Evolutionary conservation across 2,888 invertebrate genomes (phyloP), one percentile per base, ranked within the genome.

Genomic region (Phyllotreta cruciferae): DNA sequence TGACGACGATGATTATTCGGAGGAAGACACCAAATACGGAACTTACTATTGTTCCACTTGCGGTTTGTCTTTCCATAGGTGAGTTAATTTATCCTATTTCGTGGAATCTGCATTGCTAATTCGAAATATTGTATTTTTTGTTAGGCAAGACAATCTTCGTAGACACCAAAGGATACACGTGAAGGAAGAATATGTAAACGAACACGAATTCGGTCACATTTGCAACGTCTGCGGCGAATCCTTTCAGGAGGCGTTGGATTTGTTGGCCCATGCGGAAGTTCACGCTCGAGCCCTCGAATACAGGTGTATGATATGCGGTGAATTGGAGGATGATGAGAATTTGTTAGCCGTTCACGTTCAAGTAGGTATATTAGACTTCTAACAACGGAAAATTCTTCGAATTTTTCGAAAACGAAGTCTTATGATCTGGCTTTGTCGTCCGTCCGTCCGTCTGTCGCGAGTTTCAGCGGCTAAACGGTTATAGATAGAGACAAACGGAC

Each of bases 221-320:
- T 93, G 93, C 78, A 90, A 88, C 76, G 90, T 90, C 39, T 93
- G 93, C 78, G 92, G 92, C 50, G 90, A 91, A 80, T 86, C 86
- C 66, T 93, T 91, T 78, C 85, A 87, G 44, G 91, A 90, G 82
- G 90, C 91, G 56, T 80, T 91, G 73, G 90, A 91, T 77, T 83
- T 92, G 70, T 82, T 91, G 47, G 90, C 92, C 13, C 92, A 92
- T 80, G 90, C 91, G 0, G 92, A 92, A 82, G 83, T 88, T 4
- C 92, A 93, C 79, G 89, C 91, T 44, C 82, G 89, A 74, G 85
- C 82, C 62, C 81, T 84, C 52, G 84, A 85, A 9, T 83, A 83
- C 63, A 72, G 88, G 57, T 89, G 89, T 75, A 84, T 88, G 77
- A 80, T 88, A 45, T 89, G 89, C 69, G 89, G 89, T 0, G 87